A percentile compares a stretch with the other conserved stretches of the same genome.
phyloP scores from a whole-genome alignment of 2,888 invertebrate species.

The Cartodere bifasciata region DNA sequence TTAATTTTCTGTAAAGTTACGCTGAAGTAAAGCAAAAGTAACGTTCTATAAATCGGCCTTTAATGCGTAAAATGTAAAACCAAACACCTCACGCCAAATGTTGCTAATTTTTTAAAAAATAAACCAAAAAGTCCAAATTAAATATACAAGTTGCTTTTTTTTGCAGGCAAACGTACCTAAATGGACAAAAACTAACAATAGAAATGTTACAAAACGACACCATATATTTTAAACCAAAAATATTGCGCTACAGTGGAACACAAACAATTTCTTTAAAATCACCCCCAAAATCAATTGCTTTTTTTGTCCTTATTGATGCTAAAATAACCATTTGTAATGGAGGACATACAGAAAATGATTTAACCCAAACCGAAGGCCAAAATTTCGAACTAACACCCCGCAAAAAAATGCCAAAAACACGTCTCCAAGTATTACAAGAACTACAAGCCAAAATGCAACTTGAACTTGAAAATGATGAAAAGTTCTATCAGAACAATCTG shows the following conservation, averaged over 20 bases:
- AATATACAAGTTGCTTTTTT: slow-evolving; percentile 7
- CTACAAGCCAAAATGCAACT: slow-evolving; percentile 20
- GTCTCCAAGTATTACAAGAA: too few relatives aligned
- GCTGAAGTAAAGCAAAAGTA: too few relatives aligned
- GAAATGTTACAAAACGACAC: slow-evolving; percentile 40
- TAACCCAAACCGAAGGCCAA: too few relatives aligned
- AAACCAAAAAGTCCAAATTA: too few relatives aligned
- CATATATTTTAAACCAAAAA: slow-evolving; percentile 26
- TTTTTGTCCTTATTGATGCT: slow-evolving; percentile 60
- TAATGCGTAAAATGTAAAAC: too few relatives aligned
- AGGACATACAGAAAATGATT: too few relatives aligned
- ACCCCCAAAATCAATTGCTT: slow-evolving; percentile 56
- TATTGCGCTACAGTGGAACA: slow-evolving; percentile 39
- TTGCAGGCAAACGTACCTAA: slow-evolving; percentile 48
- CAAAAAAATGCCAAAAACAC: too few relatives aligned
- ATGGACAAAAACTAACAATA: slow-evolving; percentile 45
- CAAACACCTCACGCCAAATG: too few relatives aligned
- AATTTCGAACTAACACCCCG: too few relatives aligned
- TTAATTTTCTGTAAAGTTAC: too few relatives aligned
- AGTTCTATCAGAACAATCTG: slow-evolving; percentile 17
- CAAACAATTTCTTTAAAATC: slow-evolving; percentile 42
- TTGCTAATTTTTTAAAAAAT: too few relatives aligned
- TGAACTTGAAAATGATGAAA: slow-evolving; percentile 25
- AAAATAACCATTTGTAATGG: slow-evolving; percentile 44
- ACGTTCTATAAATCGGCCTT: too few relatives aligned